A percentile compares a stretch with the other conserved stretches of the same genome.
Evolutionary conservation across 2,113 vertebrate genomes (phyloP).

Genomic region (Piprites chloris): DNA sequence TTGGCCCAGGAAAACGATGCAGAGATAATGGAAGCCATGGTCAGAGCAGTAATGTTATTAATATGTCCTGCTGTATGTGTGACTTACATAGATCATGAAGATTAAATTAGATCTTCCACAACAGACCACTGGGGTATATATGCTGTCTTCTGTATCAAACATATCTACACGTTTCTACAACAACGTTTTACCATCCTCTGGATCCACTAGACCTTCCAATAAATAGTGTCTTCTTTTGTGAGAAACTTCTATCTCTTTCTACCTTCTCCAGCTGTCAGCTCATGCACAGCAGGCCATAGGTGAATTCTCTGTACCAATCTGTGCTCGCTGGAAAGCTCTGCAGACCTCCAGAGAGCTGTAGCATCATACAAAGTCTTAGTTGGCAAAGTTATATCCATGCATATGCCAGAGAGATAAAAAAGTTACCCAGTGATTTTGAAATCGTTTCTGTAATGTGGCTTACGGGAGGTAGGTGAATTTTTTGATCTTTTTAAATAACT

Average conservation of each 20-base stretch:
- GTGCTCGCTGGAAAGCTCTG: background rate
- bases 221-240: background rate
- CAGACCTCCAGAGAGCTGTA: background rate
- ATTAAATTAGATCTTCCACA: background rate
- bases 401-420: background rate
- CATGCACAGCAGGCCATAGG: background rate
- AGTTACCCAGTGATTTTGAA: background rate
- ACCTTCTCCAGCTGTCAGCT: background rate
- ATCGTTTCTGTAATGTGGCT: background rate
- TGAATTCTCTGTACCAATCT: background rate
- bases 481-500: background rate
- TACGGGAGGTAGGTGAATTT: background rate
- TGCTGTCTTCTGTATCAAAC: background rate
- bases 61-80: background rate
- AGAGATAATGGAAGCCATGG: background rate
- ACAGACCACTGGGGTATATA: fast-evolving
- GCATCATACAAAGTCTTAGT: background rate
- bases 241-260: background rate
- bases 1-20: background rate
- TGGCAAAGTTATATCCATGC: background rate
- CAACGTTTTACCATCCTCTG: background rate
- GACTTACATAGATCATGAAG: background rate
- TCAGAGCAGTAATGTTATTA: background rate
- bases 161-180: background rate
- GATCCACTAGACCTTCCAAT: background rate